Evolutionary conservation across 2,797 vertebrate genomes (phyloP).

Genomic region (Neoniphon sammara): DNA sequence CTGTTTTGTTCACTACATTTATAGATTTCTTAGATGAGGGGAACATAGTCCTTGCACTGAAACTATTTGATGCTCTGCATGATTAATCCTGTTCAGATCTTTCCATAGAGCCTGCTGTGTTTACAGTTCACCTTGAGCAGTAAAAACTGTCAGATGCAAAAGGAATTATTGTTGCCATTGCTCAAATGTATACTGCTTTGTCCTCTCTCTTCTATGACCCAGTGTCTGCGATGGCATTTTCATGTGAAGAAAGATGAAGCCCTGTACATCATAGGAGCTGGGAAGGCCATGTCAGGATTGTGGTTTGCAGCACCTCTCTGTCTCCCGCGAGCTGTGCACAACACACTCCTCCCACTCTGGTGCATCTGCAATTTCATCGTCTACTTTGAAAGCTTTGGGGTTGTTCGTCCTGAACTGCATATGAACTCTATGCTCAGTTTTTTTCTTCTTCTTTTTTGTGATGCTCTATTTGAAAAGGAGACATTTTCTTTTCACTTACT

Average conservation of each 20-base stretch:
- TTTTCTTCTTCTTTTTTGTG: slow-evolving; percentile 10
- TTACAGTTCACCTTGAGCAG: slow-evolving; percentile 28
- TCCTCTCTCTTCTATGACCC: neutral
- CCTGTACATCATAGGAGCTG: slow-evolving; percentile 38
- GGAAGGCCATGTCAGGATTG: slow-evolving; percentile 15
- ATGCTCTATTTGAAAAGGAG: neutral
- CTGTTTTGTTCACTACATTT: no score
- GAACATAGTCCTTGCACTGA: slow-evolving; percentile 8
- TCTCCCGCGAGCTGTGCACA: slow-evolving; percentile 30
- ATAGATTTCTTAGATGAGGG: neutral
- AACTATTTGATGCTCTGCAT: slow-evolving; percentile 32
- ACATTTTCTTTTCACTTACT: neutral
- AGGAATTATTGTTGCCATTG: slow-evolving; percentile 1
- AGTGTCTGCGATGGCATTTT: slow-evolving; percentile 4
- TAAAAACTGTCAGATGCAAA: slow-evolving; percentile 15
- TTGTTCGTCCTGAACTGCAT: slow-evolving; percentile 29
- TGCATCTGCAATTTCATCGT: slow-evolving; percentile 41
- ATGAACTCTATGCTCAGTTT: slow-evolving; percentile 24
- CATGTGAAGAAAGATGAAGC: slow-evolving; percentile 28
- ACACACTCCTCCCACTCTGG: slow-evolving; percentile 63
- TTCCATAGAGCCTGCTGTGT: neutral
- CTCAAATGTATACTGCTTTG: slow-evolving; percentile 22
- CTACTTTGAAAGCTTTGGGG: slow-evolving; percentile 58
- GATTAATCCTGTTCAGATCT: slow-evolving; percentile 46
- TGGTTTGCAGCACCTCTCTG: slow-evolving; percentile 36